Evolutionary conservation across 1,140 invertebrate genomes (phyloP), one percentile per base, ranked within the genome.

Genomic region (Temnothorax curvispinosus): DNA sequence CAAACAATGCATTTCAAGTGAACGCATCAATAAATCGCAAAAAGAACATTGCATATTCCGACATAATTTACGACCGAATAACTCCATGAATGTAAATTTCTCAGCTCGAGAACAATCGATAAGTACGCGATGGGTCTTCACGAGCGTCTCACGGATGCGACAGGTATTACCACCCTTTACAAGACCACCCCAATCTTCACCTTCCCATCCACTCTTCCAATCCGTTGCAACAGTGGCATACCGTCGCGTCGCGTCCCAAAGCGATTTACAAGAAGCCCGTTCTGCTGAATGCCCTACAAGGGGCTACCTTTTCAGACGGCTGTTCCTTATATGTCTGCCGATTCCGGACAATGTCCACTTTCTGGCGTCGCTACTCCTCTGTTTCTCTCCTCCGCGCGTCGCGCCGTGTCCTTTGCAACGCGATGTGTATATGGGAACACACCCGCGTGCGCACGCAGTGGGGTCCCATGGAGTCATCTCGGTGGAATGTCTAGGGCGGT

Each of bases 401-500:
- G 21, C 72, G 75, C 32, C 58, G 41, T 50, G 8, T 18, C 5
- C 21, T 69, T 32, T 54, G 32, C 65, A 27, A 71, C 41, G 62
- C 38, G 75, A 13, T 38, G 38, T 50, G 54, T 56, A 64, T 13
- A 15, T n/a, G 62, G 56, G 62, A 65, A 52, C 82, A 75, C 88
- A 80, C 80, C 65, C 85, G 77, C 85, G 52, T 76, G 87, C 87
- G 58, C 77, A 47, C 38, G 62, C 32, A 91, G 87, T 92, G 92
- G 78, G 90, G 87, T 91, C 91, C 87, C 75, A 54, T 58, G 88
- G 87, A 93, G 92, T 94, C 93, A 94, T 93, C 93, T 77, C 93
- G 90, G 92, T 93, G 93, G 93, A 93, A 94, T 94, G 93, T 84
- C 86, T 87, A 85, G 90, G 88, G 92, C 92, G 92, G 92, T 92